These are phyloP conservation scores for Pardalotus punctatus DNA, from an alignment of 2,113 vertebrate genomes.

Conservation along the genomic window DNA sequence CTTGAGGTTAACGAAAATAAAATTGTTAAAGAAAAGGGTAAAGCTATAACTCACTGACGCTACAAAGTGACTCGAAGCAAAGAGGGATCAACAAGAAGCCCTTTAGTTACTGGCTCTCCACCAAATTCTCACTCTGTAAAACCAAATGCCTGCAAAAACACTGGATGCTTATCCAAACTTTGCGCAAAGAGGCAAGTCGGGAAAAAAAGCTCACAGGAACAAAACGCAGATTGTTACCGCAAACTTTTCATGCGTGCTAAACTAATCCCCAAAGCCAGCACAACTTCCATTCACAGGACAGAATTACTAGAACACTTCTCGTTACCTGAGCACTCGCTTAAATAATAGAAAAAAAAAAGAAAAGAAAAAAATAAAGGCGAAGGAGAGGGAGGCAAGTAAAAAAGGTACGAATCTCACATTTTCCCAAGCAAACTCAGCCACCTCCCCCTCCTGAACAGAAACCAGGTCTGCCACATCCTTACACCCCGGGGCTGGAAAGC, in stretches of 20 bases:
- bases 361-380: accelerated
- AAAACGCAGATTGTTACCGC: neutral
- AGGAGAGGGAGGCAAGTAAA: accelerated
- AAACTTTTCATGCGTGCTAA: neutral
- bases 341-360: neutral
- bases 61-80: neutral
- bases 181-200: neutral
- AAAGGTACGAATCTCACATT: neutral
- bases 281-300: neutral
- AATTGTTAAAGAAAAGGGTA: neutral
- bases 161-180: neutral
- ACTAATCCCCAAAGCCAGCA: neutral
- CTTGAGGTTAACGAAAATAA: neutral
- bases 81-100: neutral
- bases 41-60: neutral
- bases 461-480: neutral
- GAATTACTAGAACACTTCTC: neutral
- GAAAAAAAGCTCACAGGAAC: neutral
- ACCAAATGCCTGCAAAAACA: neutral
- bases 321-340: neutral
- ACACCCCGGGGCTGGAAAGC: neutral
- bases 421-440: neutral
- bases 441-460: neutral
- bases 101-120: neutral
- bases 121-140: neutral